A percentile compares a stretch with the other conserved stretches of the same genome.
Evolutionary conservation across 2,113 vertebrate species (phyloP).

Genomic region (Cranoglanis bouderius): DNA sequence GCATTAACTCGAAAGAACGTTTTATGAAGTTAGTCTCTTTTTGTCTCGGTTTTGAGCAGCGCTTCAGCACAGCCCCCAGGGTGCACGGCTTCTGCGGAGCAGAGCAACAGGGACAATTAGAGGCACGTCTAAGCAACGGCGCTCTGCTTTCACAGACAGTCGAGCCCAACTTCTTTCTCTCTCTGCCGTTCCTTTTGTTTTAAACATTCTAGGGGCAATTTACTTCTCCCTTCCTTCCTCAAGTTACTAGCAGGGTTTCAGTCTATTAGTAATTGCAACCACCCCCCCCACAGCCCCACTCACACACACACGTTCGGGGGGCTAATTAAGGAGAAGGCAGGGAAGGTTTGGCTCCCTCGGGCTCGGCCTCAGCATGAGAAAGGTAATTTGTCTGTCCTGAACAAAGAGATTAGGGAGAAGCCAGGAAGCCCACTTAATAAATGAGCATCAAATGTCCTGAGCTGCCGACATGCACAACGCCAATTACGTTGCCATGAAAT

Average conservation of each 20-base stretch:
- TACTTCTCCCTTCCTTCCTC: constrained; percentile 82
- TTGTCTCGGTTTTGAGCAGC: constrained; percentile 65
- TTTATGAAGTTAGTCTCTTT: constrained; percentile 73
- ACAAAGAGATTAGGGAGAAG: constrained; percentile 94
- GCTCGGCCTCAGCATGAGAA: constrained; percentile 90
- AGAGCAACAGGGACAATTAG: constrained; percentile 68
- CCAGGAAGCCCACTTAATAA: constrained; percentile 93
- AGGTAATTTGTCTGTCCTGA: constrained; percentile 99
- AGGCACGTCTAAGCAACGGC: constrained; percentile 43
- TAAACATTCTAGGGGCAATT: constrained; percentile 76
- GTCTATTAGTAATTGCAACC: constrained; percentile 93
- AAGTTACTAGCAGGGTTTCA: constrained; percentile 88
- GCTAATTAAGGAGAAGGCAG: constrained; percentile 99
- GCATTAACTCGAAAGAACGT: constrained; percentile 72
- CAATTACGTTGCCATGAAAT: constrained; percentile 82
- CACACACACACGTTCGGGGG: constrained; percentile 72
- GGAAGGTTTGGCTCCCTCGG: constrained; percentile 91
- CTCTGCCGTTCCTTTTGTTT: constrained; percentile 56
- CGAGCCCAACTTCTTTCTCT: constrained; percentile 78
- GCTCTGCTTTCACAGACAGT: constrained; percentile 62
- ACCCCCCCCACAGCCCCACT: constrained; percentile 47
- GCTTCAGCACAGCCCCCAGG: constrained; percentile 65
- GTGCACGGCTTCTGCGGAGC: constrained; percentile 63
- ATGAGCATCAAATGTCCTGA: constrained; percentile 91
- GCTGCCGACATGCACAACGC: constrained; percentile 79